phyloP scores from a whole-genome alignment of 2,113 vertebrate species.

The Apeltes quadracus region DNA sequence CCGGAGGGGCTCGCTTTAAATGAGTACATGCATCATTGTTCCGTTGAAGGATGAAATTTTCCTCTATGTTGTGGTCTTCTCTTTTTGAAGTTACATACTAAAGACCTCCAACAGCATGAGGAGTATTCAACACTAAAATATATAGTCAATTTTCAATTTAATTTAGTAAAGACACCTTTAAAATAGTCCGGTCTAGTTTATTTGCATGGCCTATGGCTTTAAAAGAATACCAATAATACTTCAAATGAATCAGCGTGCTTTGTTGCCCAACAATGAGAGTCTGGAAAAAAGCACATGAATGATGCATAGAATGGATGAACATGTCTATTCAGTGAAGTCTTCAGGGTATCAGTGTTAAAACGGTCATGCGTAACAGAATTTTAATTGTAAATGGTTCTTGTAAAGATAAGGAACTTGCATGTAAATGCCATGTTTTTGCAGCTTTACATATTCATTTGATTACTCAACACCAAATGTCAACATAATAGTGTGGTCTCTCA shows the following conservation, averaged over 20 bases:
- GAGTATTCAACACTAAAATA: background rate
- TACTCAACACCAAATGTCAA: constrained; percentile 13
- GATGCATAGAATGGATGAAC: constrained; percentile 15
- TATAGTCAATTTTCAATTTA: background rate
- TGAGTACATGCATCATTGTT: background rate
- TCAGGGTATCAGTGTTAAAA: background rate
- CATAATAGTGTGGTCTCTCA: background rate
- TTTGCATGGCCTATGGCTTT: background rate
- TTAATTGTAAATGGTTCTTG: too few relatives aligned
- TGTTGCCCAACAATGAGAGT: constrained; percentile 4
- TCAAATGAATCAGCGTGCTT: background rate
- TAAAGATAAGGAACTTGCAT: too few relatives aligned
- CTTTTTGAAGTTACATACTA: background rate
- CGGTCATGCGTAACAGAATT: background rate
- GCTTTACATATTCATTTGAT: background rate
- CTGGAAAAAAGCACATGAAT: constrained; percentile 2
- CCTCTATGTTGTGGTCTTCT: background rate
- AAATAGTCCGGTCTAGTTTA: background rate
- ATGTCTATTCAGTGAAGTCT: background rate
- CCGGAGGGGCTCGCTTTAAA: background rate
- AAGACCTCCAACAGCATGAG: background rate
- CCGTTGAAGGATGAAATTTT: background rate
- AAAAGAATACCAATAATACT: background rate
- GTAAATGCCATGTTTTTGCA: too few relatives aligned
- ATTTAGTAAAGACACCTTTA: background rate